Conservation (phyloP, 2,113 vertebrate genomes). For the Leptocoma aspasia region DNA sequence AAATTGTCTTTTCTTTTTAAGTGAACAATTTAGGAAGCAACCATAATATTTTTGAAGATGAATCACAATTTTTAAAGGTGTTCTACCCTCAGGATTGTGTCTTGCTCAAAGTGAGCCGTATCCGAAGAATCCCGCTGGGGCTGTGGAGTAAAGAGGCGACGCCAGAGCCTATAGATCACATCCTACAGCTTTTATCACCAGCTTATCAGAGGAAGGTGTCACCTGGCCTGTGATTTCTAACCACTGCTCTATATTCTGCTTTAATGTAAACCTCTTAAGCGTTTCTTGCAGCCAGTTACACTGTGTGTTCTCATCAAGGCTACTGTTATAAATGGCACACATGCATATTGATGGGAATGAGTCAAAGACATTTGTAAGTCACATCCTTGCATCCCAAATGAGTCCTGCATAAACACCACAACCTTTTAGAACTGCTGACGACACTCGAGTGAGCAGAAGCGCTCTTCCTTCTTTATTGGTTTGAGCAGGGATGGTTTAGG, state of each 20-base stretch:
- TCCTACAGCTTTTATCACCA: conserved; percentile 71
- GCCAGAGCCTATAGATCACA: conserved; percentile 68
- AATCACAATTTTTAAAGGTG: background rate
- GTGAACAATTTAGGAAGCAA: background rate
- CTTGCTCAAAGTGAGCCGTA: conserved; percentile 6
- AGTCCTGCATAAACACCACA: conserved; percentile 69
- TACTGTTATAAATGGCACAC: conserved; percentile 78
- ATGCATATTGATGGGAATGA: conserved; percentile 81
- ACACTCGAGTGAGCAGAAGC: conserved; percentile 42
- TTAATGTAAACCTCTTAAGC: conserved; percentile 78
- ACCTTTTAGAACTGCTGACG: conserved; percentile 48
- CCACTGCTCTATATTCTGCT: conserved; percentile 69
- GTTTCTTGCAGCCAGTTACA: conserved; percentile 73
- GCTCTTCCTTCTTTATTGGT: conserved; percentile 44
- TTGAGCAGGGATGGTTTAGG: conserved; percentile 52
- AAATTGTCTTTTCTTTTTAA: background rate
- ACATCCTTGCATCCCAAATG: conserved; percentile 74
- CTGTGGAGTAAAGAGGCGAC: conserved; percentile 16
- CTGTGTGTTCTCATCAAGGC: conserved; percentile 81
- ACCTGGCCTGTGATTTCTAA: conserved; percentile 79
- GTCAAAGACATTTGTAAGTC: conserved; percentile 83
- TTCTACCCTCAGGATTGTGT: background rate
- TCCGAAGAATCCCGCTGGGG: conserved; percentile 11
- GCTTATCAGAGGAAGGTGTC: conserved; percentile 78
- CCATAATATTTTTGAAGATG: background rate